These are phyloP conservation scores for Drosophila ohnishii DNA, from an alignment of 1,140 invertebrate genomes.

Conservation along the genomic window DNA sequence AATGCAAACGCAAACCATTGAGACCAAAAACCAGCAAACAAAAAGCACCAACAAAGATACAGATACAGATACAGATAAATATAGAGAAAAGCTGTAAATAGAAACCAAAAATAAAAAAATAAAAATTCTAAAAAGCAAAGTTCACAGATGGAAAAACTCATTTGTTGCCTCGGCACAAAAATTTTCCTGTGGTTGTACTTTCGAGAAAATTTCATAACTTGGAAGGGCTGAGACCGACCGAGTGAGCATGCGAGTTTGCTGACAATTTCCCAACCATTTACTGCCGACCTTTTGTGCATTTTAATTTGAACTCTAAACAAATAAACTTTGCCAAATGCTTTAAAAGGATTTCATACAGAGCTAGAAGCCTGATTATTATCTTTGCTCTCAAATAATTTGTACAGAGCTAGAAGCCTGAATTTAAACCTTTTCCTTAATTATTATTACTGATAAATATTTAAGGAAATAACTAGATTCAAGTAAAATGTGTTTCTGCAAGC, in stretches of 20 bases:
- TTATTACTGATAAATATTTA: background rate
- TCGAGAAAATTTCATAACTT: conserved; percentile 25
- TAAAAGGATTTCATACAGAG: background rate
- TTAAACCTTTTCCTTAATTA: background rate
- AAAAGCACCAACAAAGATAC: conserved; percentile 1
- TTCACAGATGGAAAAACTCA: conserved; percentile 20
- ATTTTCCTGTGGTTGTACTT: conserved; percentile 15
- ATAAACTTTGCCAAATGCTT: conserved; percentile 1
- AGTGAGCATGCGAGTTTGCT: conserved; percentile 8
- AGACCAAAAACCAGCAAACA: conserved; percentile 11
- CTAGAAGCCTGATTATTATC: background rate
- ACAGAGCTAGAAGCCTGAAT: background rate
- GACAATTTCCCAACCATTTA: conserved; percentile 19
- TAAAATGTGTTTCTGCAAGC: background rate
- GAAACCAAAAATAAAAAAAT: background rate
- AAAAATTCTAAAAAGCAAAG: conserved; percentile 19
- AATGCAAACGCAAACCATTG: background rate
- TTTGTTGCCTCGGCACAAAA: conserved; percentile 14
- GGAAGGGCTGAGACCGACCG: background rate
- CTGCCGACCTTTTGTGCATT: background rate
- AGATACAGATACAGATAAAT: background rate
- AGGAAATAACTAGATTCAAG: background rate
- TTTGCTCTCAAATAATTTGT: background rate
- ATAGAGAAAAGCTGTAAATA: background rate
- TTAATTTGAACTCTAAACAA: conserved; percentile 11